A percentile compares a stretch with the other conserved stretches of the same genome.
Conservation (phyloP, 2,797 vertebrate species). For the Anguilla anguilla region DNA sequence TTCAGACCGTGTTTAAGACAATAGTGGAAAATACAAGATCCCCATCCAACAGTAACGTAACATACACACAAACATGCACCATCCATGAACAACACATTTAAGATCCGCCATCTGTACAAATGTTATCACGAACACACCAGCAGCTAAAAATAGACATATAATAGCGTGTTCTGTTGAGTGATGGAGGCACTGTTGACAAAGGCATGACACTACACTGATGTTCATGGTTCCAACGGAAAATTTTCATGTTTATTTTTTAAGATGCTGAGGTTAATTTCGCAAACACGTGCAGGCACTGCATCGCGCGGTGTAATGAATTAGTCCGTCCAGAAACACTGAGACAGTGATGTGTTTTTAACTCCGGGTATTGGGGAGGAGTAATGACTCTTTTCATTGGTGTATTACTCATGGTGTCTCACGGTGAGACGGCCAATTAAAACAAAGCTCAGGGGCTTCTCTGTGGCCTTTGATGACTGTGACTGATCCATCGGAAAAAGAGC, state of each 20-base stretch:
- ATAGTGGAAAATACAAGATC: slow-evolving; percentile 4
- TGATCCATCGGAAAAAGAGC: not conserved
- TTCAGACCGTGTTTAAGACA: not conserved
- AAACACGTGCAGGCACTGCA: not conserved
- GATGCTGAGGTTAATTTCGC: not conserved
- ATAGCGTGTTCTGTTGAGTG: not conserved
- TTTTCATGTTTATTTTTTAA: not conserved
- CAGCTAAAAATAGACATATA: not conserved
- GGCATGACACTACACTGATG: not conserved
- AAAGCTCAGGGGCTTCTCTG: not conserved
- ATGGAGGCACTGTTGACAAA: not conserved
- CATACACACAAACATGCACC: not conserved
- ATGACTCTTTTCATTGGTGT: not conserved
- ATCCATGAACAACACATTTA: not conserved
- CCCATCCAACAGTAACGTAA: not conserved
- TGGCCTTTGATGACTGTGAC: not conserved
- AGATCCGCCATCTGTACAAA: not conserved
- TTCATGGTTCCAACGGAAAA: not conserved
- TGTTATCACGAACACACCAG: not conserved
- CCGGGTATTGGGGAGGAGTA: not conserved
- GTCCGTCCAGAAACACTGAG: not conserved
- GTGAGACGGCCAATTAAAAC: not conserved
- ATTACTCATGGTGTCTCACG: not conserved
- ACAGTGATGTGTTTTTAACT: not conserved
- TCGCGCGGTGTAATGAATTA: not conserved